Evolutionary conservation across 35 echinoderm and acorn worm species (phyloP).

Genomic region (Ophiothrix spiculata): DNA sequence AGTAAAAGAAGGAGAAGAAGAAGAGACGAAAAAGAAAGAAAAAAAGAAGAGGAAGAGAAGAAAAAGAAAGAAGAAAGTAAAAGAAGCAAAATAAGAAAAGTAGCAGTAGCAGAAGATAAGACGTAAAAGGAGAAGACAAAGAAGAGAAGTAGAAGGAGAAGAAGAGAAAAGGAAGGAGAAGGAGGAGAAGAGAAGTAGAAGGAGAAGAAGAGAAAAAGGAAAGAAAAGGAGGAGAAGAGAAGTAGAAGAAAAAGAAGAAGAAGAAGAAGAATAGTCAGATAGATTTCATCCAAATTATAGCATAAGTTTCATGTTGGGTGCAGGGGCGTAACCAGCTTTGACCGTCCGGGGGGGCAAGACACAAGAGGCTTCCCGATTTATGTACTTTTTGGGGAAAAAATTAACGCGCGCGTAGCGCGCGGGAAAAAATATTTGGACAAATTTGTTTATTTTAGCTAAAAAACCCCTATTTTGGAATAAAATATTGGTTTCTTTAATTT

Average conservation of each 20-base stretch:
- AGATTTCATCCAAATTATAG: too few species aligned
- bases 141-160: neutral
- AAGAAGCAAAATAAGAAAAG: neutral
- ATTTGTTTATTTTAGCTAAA: too few species aligned
- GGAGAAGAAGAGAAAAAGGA: neutral
- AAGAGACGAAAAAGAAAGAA: neutral
- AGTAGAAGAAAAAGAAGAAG: neutral
- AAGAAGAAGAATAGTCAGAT: neutral
- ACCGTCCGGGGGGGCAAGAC: too few species aligned
- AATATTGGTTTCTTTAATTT: too few species aligned
- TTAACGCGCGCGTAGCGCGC: too few species aligned
- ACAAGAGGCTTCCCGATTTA: too few species aligned
- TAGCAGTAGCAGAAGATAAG: neutral
- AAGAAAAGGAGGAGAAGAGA: neutral
- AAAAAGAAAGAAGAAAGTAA: neutral
- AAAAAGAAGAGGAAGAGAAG: neutral
- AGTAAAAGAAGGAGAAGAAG: neutral
- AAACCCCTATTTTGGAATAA: too few species aligned
- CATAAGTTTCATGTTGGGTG: too few species aligned
- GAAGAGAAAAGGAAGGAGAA: neutral
- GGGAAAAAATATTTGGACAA: too few species aligned
- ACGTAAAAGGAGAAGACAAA: neutral
- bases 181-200: neutral
- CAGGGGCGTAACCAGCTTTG: too few species aligned
- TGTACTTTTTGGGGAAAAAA: too few species aligned